phyloP scores from a whole-genome alignment of 1,140 invertebrate genomes.

The Physella acuta region DNA sequence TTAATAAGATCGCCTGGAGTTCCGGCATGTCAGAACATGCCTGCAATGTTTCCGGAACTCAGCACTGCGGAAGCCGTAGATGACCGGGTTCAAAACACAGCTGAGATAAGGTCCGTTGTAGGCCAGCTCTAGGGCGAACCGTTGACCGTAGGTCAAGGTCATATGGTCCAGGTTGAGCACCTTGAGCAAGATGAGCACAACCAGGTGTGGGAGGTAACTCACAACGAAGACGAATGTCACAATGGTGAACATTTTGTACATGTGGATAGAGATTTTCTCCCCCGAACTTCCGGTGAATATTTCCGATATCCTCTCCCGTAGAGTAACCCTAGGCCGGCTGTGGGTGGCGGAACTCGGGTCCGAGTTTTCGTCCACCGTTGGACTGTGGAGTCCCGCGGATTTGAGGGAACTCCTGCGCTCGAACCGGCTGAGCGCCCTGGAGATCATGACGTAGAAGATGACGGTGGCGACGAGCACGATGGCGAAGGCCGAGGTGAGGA shows the following conservation, averaged over 20 bases:
- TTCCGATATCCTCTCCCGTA: background rate
- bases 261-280: constrained; percentile 19
- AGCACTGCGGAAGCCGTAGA: constrained; percentile 29
- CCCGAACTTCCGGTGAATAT: background rate
- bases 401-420: background rate
- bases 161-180: background rate
- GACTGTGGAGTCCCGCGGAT: background rate
- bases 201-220: constrained; percentile 32
- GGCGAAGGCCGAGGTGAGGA: background rate
- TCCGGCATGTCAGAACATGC: constrained; percentile 11
- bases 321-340: background rate
- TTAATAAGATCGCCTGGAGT: background rate
- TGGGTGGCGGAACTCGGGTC: too few species aligned
- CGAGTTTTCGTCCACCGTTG: background rate
- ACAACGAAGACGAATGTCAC: constrained; percentile 30
- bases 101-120: constrained; percentile 33
- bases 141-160: constrained; percentile 6
- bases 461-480: background rate
- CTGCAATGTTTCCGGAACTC: constrained; percentile 29
- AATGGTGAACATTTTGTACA: constrained; percentile 28
- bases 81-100: constrained; percentile 27
- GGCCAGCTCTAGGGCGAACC: constrained; percentile 23
- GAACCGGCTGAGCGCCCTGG: background rate
- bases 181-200: constrained; percentile 21
- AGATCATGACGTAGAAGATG: constrained; percentile 6